phyloP scores from a whole-genome alignment of 2,888 invertebrate genomes.

The Eupithecia inturbata region DNA sequence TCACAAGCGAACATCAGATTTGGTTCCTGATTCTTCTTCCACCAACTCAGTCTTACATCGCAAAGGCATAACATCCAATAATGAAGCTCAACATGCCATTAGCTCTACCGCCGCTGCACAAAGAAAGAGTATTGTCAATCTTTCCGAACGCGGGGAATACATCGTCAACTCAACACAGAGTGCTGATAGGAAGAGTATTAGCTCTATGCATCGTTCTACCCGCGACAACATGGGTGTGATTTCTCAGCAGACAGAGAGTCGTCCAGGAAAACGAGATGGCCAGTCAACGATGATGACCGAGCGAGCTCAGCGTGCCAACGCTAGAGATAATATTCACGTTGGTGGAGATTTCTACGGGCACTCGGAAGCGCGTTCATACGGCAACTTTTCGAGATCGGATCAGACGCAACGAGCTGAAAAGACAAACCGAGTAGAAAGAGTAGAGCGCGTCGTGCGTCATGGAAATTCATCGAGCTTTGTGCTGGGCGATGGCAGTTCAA shows the following conservation, averaged over 20 bases:
- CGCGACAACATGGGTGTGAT: conserved; percentile 80
- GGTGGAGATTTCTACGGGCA: conserved; percentile 90
- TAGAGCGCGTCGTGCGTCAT: conserved; percentile 85
- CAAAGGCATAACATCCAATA: conserved; percentile 87
- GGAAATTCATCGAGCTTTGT: conserved; percentile 90
- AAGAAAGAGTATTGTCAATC: conserved; percentile 91
- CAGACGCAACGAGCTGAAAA: conserved; percentile 71
- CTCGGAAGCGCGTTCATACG: conserved; percentile 88
- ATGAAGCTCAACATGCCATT: conserved; percentile 89
- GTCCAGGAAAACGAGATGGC: conserved; percentile 76
- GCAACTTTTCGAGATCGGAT: conserved; percentile 85
- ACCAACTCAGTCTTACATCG: conserved; percentile 91
- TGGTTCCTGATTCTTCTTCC: conserved; percentile 89
- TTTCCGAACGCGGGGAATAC: conserved; percentile 89
- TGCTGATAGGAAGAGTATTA: conserved; percentile 90
- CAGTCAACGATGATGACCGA: conserved; percentile 84
- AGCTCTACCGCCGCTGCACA: conserved; percentile 91
- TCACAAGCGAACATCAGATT: conserved; percentile 90
- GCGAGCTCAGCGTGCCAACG: conserved; percentile 85
- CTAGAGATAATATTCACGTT: conserved; percentile 87
- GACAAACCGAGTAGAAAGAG: conserved; percentile 80
- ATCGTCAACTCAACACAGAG: conserved; percentile 87
- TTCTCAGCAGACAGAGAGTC: conserved; percentile 80
- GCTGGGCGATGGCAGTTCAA: conserved; percentile 87
- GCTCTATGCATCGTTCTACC: conserved; percentile 89